Evolutionary conservation across 1,140 invertebrate genomes (phyloP).

Genomic region (Temnothorax curvispinosus): DNA sequence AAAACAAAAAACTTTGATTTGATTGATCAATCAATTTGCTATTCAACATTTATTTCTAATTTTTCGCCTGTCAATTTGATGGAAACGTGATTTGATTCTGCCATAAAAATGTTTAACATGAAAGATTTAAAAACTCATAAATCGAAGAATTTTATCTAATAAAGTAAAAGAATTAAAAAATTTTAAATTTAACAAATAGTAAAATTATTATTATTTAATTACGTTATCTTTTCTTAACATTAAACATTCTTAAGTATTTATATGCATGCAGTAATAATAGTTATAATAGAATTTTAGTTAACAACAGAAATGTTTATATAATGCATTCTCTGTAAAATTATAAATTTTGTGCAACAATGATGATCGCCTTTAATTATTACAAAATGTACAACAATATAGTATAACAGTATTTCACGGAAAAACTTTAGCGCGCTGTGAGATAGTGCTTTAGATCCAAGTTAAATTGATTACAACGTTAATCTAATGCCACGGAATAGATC

Average conservation of each 20-base stretch:
- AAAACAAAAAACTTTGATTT: not conserved
- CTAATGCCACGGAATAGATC: conserved; percentile 18
- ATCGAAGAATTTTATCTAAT: no score
- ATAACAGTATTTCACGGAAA: not conserved
- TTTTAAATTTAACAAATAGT: not conserved
- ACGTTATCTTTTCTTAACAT: not conserved
- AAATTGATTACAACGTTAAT: conserved; percentile 52
- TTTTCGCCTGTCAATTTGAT: not conserved
- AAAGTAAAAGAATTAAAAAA: no score
- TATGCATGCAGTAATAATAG: not conserved
- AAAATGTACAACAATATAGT: conserved; percentile 3
- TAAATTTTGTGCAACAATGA: not conserved
- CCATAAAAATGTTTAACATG: not conserved
- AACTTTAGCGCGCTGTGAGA: conserved; percentile 18
- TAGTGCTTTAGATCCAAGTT: conserved; percentile 28
- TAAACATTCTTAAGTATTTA: not conserved
- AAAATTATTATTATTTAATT: not conserved
- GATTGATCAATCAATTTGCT: not conserved
- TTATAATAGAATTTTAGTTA: not conserved
- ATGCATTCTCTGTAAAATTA: not conserved
- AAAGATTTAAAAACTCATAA: not conserved
- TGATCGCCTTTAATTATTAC: conserved; percentile 25
- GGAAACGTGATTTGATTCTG: not conserved
- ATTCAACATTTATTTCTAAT: not conserved
- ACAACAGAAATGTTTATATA: not conserved